Evolutionary conservation across 2,888 invertebrate species (phyloP).

Genomic region (Lasioglossum morio): DNA sequence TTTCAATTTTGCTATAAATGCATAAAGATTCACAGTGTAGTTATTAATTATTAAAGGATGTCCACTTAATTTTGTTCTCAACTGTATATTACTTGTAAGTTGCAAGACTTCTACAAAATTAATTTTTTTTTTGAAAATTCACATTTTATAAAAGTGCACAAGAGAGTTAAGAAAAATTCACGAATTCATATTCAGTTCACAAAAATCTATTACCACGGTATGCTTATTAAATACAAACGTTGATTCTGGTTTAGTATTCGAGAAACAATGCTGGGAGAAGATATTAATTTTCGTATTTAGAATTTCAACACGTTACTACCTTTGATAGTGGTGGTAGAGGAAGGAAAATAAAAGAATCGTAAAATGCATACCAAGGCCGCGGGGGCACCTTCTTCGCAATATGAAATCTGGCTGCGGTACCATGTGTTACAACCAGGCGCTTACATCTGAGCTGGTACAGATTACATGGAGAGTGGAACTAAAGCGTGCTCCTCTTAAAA

Average conservation of each 20-base stretch:
- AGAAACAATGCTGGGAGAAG: background rate
- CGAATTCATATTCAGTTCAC: background rate
- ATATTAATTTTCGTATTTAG: background rate
- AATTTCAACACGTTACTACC: background rate
- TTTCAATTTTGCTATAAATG: too few species aligned
- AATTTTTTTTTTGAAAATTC: background rate
- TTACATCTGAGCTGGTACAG: constrained; percentile 33
- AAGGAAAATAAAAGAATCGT: background rate
- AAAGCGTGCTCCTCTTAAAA: constrained; percentile 36
- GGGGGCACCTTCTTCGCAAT: constrained; percentile 1
- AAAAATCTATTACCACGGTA: background rate
- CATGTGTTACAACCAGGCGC: constrained; percentile 48
- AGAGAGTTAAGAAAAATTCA: background rate
- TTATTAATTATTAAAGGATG: too few species aligned
- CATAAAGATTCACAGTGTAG: too few species aligned
- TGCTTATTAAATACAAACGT: background rate
- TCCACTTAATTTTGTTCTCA: too few species aligned
- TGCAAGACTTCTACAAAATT: background rate
- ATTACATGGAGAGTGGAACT: constrained; percentile 34
- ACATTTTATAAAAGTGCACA: background rate
- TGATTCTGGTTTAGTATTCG: background rate
- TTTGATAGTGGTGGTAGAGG: background rate
- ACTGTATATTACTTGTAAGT: too few species aligned
- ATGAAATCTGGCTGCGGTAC: constrained; percentile 41
- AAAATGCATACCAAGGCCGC: background rate